Percentiles rank a stretch among this genome's conserved stretches.
These are phyloP conservation scores for Teleogryllus occipitalis DNA, from an alignment of 1,140 invertebrate species.

Conservation along the genomic window DNA sequence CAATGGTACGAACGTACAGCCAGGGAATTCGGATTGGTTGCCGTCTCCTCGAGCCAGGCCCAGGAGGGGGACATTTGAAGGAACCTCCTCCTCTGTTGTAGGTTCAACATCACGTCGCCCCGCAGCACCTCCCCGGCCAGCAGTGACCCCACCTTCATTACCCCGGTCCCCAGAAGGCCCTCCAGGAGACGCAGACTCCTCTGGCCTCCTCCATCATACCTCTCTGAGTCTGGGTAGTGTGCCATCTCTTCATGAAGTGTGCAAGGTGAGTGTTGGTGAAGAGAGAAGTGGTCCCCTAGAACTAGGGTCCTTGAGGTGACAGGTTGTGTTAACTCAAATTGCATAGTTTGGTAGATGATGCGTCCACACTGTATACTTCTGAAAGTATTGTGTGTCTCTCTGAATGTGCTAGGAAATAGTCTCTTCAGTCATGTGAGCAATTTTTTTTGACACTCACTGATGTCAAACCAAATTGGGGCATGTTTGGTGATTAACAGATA, in stretches of 20 bases:
- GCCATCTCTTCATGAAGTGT: conserved; percentile 56
- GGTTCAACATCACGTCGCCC: conserved; percentile 36
- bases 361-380: no score
- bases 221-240: conserved; percentile 59
- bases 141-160: conserved; percentile 43
- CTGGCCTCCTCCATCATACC: background rate
- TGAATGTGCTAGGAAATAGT: no score
- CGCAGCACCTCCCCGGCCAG: conserved; percentile 43
- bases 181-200: conserved; percentile 18
- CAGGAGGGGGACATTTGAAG: background rate
- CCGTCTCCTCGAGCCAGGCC: background rate
- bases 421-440: no score
- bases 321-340: no score
- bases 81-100: conserved; percentile 10
- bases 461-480: no score
- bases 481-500: no score
- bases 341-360: no score
- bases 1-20: conserved; percentile 28
- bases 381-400: no score
- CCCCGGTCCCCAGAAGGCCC: conserved; percentile 40
- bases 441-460: no score
- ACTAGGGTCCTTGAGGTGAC: no score
- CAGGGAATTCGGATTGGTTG: background rate
- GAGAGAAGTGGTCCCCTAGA: no score
- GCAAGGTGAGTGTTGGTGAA: conserved; percentile 14